Conservation (phyloP, 1,140 invertebrate genomes). For the Adoxophyes honmai region DNA sequence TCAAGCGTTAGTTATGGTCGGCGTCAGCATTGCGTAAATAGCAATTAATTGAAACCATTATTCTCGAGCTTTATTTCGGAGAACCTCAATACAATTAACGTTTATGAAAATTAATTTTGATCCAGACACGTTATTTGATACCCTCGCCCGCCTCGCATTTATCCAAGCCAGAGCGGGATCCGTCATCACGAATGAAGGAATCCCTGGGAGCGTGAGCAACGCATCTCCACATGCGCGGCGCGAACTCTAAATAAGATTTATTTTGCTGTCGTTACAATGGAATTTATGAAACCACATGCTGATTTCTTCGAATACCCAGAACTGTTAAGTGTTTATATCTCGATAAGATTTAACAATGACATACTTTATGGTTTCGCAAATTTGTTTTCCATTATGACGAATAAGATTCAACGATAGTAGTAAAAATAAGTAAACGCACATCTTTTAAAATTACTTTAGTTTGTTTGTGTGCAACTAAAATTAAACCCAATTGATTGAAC, state of each 20-base stretch:
- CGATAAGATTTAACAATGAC: no score
- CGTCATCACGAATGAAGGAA: conserved; percentile 10
- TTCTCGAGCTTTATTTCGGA: not conserved
- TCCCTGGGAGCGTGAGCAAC: not conserved
- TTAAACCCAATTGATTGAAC: no score
- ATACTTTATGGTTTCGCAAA: no score
- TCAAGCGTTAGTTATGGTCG: conserved; percentile 2
- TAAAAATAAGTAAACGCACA: no score
- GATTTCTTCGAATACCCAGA: not conserved
- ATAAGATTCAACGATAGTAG: no score
- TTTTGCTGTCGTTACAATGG: not conserved
- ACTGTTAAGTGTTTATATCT: no score
- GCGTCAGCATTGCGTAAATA: conserved; percentile 8
- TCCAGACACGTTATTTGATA: not conserved
- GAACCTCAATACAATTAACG: conserved; percentile 12
- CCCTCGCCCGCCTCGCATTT: not conserved
- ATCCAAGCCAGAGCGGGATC: conserved; percentile 2
- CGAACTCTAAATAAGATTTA: not conserved
- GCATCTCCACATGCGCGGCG: not conserved
- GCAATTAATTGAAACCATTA: not conserved
- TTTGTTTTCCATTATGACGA: no score
- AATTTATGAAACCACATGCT: not conserved
- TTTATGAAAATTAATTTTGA: conserved; percentile 12
- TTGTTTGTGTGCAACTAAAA: no score
- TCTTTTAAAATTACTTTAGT: no score